Base-by-base conservation (phyloP, 2,113 vertebrate genomes). In the Myiozetetes cayanensis region DNA sequence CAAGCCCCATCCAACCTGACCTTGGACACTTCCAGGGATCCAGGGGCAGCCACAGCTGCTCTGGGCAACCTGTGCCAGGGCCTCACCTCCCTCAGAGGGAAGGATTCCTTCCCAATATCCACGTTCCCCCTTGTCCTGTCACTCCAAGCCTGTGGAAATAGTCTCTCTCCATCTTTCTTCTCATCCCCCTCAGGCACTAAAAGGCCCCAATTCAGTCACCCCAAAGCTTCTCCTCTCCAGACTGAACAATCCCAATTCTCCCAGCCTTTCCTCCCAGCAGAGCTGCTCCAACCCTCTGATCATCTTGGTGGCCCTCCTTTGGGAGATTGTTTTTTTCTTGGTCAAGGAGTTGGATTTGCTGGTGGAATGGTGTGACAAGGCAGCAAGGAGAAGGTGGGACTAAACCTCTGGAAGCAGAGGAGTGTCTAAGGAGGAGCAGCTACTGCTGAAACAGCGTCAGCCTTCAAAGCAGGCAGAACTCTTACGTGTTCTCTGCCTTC, bases 161-260 rank as follows among this genome's bases (percentile, higher is more conserved):
- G 4, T 39, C 28, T 13, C 30, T 59, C 28, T 53, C 59, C 52
- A 21, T 52, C 2, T 25, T 30, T 52, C 10, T 8, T 62, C 33
- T 7, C 6, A 1, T 33, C 27, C 44, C 46, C 39, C 41, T 5
- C 61, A 61, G 61, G 50, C 6, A 0, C 14, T 73, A 43, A 0
- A 23, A 56, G 35, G 44, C 4, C 53, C 1, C 37, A 28, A 0
- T 21, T 2, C 0, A 39, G 10, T 46, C 33, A n/a, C 33, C 23
- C 46, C 33, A 20, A 0, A 61, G 44, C 61, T 67, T 61, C 39
- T 44, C 46, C 44, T 59, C 5, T n/a, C 28, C 61, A 52, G 37
- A 22, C 30, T 67, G 86, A 30, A 2, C 52, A 39, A 9, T 9
- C 44, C 37, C 76, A 43, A 14, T 10, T 50, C 31, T 44, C 25